These are phyloP conservation scores for Tiphia femorata DNA, from an alignment of 2,888 invertebrate species.

Conservation along the genomic window DNA sequence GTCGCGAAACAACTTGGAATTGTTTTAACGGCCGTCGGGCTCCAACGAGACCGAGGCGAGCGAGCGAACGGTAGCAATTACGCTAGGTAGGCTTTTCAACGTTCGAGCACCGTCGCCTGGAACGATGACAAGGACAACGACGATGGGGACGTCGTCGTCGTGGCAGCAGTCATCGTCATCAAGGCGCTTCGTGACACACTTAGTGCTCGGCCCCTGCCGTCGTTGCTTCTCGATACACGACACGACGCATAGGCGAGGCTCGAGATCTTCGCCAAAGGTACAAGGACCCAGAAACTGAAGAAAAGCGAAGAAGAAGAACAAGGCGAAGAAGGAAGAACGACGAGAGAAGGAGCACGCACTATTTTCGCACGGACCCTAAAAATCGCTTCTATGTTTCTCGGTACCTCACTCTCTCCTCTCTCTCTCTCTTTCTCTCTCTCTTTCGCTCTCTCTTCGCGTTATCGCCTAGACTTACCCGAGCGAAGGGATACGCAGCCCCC, in stretches of 20 bases:
- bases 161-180: conserved; percentile 34
- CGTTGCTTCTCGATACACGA: background rate
- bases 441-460: conserved; percentile 6
- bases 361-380: conserved; percentile 31
- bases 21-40: background rate
- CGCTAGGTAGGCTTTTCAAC: conserved; percentile 44
- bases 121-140: conserved; percentile 18
- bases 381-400: conserved; percentile 16
- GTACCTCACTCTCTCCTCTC: background rate
- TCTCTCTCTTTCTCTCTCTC: background rate
- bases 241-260: background rate
- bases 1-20: background rate
- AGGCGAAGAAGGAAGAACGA: background rate
- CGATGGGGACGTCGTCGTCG: conserved; percentile 10
- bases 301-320: background rate
- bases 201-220: conserved; percentile 31
- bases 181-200: conserved; percentile 52
- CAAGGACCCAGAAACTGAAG: conserved; percentile 7
- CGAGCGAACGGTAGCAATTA: conserved; percentile 42
- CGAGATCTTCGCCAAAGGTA: conserved; percentile 4
- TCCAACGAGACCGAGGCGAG: background rate
- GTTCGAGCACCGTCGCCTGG: conserved; percentile 14
- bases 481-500: conserved; percentile 34
- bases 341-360: conserved; percentile 19
- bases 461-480: conserved; percentile 35